These are phyloP conservation scores for Lethenteron camtschaticum DNA, from an alignment of 2,113 vertebrate genomes.

Conservation along the genomic window DNA sequence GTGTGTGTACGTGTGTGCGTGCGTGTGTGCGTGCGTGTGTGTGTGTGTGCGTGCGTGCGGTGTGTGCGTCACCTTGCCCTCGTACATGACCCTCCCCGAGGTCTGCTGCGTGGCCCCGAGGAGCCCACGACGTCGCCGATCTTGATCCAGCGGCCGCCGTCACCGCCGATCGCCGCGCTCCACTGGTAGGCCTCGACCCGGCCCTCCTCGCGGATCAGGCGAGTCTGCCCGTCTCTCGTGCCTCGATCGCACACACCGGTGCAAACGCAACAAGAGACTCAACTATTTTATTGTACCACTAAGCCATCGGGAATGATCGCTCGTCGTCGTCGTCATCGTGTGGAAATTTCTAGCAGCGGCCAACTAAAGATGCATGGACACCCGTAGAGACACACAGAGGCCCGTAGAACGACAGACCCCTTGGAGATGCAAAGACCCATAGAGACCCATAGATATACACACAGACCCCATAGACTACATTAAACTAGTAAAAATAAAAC, in stretches of 20 bases:
- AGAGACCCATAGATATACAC: no score
- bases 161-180: conserved; percentile 18
- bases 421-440: background rate
- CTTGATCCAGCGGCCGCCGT: conserved; percentile 59
- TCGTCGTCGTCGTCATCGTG: no score
- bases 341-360: background rate
- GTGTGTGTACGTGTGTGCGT: no score
- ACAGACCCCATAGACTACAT: no score
- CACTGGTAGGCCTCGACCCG: conserved; percentile 49
- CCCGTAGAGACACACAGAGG: background rate
- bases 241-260: conserved; percentile 14
- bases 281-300: no score
- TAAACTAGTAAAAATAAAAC: no score
- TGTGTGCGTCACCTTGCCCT: conserved; percentile 51
- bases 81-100: conserved; percentile 66
- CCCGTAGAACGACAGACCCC: no score
- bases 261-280: no score
- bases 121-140: conserved; percentile 94
- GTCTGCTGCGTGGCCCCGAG: conserved; percentile 55
- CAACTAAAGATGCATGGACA: background rate
- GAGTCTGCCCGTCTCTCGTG: conserved; percentile 42
- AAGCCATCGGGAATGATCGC: no score
- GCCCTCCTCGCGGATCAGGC: conserved; percentile 33
- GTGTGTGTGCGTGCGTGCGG: no score
- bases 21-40: no score